Evolutionary conservation across 2,888 invertebrate species (phyloP).

Genomic region (Drosophila nr. perissopoda): DNA sequence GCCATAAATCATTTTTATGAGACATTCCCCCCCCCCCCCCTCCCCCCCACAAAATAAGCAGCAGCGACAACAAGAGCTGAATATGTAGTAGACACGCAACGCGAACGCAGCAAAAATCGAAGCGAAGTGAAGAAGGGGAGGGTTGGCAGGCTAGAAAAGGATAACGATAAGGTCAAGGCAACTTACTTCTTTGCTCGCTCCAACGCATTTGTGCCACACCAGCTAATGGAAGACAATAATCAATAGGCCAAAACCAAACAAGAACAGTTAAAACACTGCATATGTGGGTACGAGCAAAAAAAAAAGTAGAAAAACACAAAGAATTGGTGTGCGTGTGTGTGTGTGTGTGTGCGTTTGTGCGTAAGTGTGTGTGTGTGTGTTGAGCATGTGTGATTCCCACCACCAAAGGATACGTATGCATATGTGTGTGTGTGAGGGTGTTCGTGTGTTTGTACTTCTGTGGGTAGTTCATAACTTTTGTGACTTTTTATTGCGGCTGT

Average conservation of each 20-base stretch:
- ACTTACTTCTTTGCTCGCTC: constrained; percentile 10
- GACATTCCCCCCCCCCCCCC: constrained; percentile 67
- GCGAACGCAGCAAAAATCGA: constrained; percentile 61
- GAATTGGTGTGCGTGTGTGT: constrained; percentile 22
- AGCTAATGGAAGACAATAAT: constrained; percentile 57
- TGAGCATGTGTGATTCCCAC: constrained; percentile 44
- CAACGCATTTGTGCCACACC: constrained; percentile 6
- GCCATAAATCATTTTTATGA: constrained; percentile 82
- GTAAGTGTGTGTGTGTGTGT: constrained; percentile 5
- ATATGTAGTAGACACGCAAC: constrained; percentile 77
- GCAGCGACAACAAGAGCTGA: constrained; percentile 47
- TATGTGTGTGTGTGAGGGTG: constrained; percentile 12
- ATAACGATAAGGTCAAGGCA: constrained; percentile 56
- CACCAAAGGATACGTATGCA: constrained; percentile 40
- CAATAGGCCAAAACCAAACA: constrained; percentile 44
- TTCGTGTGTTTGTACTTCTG: constrained; percentile 22
- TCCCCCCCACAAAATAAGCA: constrained; percentile 41
- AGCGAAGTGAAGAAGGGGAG: constrained; percentile 7
- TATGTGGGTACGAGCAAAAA: background rate
- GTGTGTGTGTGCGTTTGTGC: constrained; percentile 16
- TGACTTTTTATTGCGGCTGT: constrained; percentile 43
- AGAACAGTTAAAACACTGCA: background rate
- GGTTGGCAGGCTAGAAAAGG: constrained; percentile 41
- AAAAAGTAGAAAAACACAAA: constrained; percentile 1
- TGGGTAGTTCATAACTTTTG: constrained; percentile 70